Conservation (phyloP, 2,888 invertebrate genomes). For the Phortica okadai region DNA sequence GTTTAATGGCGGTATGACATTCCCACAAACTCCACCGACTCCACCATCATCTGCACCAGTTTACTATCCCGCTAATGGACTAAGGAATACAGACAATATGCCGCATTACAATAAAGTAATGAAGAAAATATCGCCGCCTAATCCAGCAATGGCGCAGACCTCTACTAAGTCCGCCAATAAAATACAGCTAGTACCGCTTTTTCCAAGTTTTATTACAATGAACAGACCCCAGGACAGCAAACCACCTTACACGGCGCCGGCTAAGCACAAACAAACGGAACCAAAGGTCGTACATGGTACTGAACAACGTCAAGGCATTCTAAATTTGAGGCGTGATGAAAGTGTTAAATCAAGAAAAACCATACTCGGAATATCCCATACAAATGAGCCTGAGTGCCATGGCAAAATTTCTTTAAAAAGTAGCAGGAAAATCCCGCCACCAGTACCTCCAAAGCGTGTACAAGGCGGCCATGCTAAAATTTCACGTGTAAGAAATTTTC, state of each 20-base stretch:
- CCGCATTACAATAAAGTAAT: background rate
- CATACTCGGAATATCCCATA: background rate
- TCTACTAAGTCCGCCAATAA: background rate
- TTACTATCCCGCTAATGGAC: background rate
- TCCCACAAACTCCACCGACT: no score
- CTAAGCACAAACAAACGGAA: no score
- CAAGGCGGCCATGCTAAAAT: background rate
- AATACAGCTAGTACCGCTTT: background rate
- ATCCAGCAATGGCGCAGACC: background rate
- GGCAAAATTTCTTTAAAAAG: background rate
- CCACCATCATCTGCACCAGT: background rate
- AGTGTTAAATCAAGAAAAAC: background rate
- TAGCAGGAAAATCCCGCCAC: background rate
- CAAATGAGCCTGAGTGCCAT: background rate
- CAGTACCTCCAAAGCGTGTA: slow-evolving; percentile 3
- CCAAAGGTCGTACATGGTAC: no score
- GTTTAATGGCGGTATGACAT: no score
- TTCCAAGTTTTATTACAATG: no score
- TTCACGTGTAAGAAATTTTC: background rate
- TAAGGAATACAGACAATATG: background rate
- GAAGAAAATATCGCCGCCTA: background rate
- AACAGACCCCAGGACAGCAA: no score
- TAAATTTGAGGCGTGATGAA: no score
- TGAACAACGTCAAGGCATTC: no score
- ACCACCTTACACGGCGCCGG: no score